Conservation (phyloP, 2,113 vertebrate species). For the Uropsilus gracilis region DNA sequence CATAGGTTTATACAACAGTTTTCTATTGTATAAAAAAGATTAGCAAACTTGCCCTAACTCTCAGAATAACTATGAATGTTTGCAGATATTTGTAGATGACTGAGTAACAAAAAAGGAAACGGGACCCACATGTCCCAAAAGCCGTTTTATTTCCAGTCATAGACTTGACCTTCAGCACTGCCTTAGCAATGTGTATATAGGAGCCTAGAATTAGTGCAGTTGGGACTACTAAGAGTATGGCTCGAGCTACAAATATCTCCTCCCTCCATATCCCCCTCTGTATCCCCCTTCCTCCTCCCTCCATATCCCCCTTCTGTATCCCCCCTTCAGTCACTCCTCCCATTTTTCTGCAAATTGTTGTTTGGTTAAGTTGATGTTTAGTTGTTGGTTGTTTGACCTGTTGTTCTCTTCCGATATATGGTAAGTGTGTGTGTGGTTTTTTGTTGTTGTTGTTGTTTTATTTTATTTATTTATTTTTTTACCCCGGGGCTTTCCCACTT, state of each 20-base stretch:
- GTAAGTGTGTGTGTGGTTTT: no score
- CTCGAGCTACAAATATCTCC: conserved; percentile 57
- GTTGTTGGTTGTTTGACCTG: no score
- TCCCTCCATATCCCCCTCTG: no score
- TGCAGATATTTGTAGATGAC: conserved; percentile 45
- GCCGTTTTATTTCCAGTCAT: conserved; percentile 41
- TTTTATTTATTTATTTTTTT: no score
- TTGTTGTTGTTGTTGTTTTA: no score
- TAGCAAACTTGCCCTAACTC: conserved; percentile 22
- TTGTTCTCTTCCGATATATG: no score
- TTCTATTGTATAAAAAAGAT: conserved; percentile 56
- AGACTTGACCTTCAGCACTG: conserved; percentile 54
- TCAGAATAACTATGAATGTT: conserved; percentile 39
- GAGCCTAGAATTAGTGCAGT: conserved; percentile 48
- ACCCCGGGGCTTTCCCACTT: no score
- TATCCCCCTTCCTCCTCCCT: no score
- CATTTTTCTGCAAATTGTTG: no score
- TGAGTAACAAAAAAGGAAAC: conserved; percentile 66
- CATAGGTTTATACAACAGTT: conserved; percentile 61
- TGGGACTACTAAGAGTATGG: conserved; percentile 33
- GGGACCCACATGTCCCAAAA: conserved; percentile 69
- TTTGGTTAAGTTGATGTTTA: no score
- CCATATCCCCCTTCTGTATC: no score
- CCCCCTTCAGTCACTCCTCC: no score
- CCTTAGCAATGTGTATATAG: conserved; percentile 24